Evolutionary conservation across 2,888 invertebrate species (phyloP).

Genomic region (Eudasyphora cyanicolor): DNA sequence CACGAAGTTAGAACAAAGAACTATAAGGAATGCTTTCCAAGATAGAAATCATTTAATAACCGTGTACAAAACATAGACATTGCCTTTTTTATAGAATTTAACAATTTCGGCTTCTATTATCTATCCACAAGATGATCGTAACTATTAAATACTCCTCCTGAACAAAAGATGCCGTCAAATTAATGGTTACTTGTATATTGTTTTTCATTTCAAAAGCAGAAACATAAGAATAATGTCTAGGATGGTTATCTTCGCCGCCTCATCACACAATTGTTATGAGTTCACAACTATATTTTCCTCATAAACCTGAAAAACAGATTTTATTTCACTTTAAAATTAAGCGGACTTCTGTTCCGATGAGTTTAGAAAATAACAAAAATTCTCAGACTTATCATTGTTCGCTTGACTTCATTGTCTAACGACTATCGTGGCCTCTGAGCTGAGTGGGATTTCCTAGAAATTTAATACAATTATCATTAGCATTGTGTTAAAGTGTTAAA

Average conservation of each 20-base stretch:
- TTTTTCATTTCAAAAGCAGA: neutral
- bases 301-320: neutral
- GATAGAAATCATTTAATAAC: too few relatives aligned
- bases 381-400: neutral
- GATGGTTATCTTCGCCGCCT: neutral
- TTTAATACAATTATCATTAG: constrained; percentile 26
- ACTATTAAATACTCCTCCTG: too few relatives aligned
- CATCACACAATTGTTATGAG: neutral
- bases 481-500: constrained; percentile 42
- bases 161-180: constrained; percentile 5
- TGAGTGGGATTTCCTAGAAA: constrained; percentile 38
- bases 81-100: too few relatives aligned
- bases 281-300: neutral
- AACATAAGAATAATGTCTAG: neutral
- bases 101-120: too few relatives aligned
- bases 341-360: neutral
- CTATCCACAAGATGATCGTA: too few relatives aligned
- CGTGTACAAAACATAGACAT: too few relatives aligned
- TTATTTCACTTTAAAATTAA: neutral
- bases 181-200: constrained; percentile 17
- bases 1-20: too few relatives aligned
- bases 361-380: neutral
- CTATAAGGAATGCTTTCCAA: too few relatives aligned
- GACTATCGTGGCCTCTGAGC: too few relatives aligned
- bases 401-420: neutral